phyloP scores from a whole-genome alignment of 2,888 invertebrate species.

The Cepaea hortensis region DNA sequence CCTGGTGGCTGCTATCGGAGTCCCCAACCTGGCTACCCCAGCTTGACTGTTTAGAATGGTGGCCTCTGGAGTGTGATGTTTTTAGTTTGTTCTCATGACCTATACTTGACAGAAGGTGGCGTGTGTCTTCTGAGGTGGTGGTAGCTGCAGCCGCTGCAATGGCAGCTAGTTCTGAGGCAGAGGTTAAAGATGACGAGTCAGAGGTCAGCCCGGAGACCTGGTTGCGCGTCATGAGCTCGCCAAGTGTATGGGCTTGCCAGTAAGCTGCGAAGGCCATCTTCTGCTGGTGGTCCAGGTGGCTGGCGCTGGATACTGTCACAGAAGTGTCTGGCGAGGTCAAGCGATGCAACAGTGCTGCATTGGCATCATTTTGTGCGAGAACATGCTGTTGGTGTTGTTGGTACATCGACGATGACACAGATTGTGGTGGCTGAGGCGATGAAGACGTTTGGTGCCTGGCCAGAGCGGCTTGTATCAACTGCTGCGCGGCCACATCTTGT shows the following conservation, averaged over 20 bases:
- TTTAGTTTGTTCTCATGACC: slow-evolving; percentile 36
- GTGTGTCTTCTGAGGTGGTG: slow-evolving; percentile 35
- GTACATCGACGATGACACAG: slow-evolving; percentile 16
- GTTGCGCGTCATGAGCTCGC: slow-evolving; percentile 44
- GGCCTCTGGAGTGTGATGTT: slow-evolving; percentile 20
- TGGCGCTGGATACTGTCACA: slow-evolving; percentile 11
- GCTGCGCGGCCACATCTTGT: slow-evolving; percentile 43
- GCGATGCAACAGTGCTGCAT: slow-evolving; percentile 35
- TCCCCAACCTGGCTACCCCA: slow-evolving; percentile 30
- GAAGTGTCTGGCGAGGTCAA: slow-evolving; percentile 36
- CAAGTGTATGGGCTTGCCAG: slow-evolving; percentile 32
- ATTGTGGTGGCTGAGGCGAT: slow-evolving; percentile 28
- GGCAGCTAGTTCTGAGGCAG: slow-evolving; percentile 46
- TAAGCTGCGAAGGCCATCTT: slow-evolving; percentile 37
- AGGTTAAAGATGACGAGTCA: slow-evolving; percentile 23
- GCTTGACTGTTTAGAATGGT: slow-evolving; percentile 29
- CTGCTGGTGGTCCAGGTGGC: slow-evolving; percentile 38
- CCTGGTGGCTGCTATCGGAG: slow-evolving; percentile 25
- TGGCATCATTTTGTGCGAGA: slow-evolving; percentile 28
- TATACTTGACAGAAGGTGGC: slow-evolving; percentile 18
- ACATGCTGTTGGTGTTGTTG: slow-evolving; percentile 33
- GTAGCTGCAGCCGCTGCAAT: slow-evolving; percentile 44
- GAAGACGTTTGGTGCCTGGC: slow-evolving; percentile 35
- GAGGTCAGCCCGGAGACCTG: slow-evolving; percentile 35
- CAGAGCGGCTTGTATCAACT: slow-evolving; percentile 40